phyloP scores from a whole-genome alignment of 2,888 invertebrate genomes.

The Venusia cambrica region DNA sequence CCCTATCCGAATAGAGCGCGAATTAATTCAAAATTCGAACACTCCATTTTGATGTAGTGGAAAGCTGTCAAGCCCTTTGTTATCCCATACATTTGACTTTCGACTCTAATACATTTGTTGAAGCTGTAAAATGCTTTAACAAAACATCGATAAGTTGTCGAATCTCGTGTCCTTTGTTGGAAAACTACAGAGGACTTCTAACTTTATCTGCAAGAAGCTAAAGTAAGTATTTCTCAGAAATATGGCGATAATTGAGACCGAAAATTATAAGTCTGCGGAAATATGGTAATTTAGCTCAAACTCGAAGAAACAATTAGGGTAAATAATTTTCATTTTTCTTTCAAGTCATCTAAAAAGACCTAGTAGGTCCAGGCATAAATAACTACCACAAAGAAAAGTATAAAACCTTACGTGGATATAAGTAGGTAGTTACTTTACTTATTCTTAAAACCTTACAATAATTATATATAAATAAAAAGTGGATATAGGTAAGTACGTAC shows the following conservation, averaged over 20 bases:
- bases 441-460: no score
- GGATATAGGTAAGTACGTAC: no score
- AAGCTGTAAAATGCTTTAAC: conserved; percentile 9
- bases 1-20: conserved; percentile 29
- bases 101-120: conserved; percentile 15
- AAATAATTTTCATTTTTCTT: no score
- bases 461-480: no score
- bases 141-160: conserved; percentile 24
- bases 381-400: no score
- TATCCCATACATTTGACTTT: conserved; percentile 11
- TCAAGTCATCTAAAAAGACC: no score
- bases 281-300: no score
- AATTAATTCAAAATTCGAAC: conserved; percentile 79
- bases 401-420: no score
- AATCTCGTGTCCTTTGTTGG: conserved; percentile 13
- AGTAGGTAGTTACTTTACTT: no score
- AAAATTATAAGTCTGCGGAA: no score
- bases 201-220: conserved; percentile 21
- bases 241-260: conserved; percentile 31
- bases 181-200: conserved; percentile 23
- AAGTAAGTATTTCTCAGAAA: conserved; percentile 7
- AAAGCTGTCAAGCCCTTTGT: conserved; percentile 56
- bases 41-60: conserved; percentile 79
- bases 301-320: no score
- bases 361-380: no score